Conservation (phyloP, 2,797 vertebrate species). For the Smutsia gigantea region DNA sequence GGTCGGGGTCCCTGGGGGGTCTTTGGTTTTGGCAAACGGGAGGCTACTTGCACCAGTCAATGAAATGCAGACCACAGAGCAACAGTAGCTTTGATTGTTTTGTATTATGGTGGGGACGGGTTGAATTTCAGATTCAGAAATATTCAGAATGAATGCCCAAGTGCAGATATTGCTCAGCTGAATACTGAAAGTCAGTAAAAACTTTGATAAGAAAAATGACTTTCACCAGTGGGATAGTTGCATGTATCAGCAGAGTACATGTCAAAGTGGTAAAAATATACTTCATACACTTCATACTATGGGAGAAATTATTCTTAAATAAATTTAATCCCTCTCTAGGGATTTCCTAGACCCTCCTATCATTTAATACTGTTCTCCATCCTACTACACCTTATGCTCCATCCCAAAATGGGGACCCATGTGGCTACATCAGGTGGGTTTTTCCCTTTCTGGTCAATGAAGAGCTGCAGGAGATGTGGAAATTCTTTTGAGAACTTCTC, state of each 20-base stretch:
- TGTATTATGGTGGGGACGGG: not conserved
- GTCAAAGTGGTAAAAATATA: not conserved
- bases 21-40: not conserved
- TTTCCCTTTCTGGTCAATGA: not conserved
- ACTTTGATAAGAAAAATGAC: not conserved
- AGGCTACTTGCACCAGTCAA: not conserved
- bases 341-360: accelerated
- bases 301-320: not conserved
- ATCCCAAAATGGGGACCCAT: not conserved
- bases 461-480: not conserved
- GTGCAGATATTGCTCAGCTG: not conserved
- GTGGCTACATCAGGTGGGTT: not conserved
- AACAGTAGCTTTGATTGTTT: not conserved
- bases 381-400: not conserved
- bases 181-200: not conserved
- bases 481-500: not conserved
- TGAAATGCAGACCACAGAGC: not conserved
- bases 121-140: not conserved
- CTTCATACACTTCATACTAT: not conserved
- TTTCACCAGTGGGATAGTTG: not conserved
- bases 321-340: not conserved
- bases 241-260: not conserved
- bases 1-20: accelerated
- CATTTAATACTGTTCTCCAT: not conserved
- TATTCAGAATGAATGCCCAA: not conserved